Evolutionary conservation across 2,113 vertebrate species (phyloP).

Genomic region (Theristicus caerulescens): DNA sequence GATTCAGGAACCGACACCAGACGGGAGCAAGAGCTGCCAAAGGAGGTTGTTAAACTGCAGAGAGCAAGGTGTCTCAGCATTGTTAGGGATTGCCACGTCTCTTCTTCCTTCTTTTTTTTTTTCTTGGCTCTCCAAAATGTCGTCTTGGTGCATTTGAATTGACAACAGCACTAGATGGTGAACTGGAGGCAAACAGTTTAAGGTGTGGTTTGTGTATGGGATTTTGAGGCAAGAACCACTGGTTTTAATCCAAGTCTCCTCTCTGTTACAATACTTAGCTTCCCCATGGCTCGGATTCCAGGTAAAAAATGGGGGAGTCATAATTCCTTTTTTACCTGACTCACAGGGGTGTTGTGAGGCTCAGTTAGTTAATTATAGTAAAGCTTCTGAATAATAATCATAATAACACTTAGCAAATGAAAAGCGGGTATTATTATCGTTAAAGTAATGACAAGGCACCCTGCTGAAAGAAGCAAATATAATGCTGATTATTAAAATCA

Average conservation of each 20-base stretch:
- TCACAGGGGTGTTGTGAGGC: constrained; percentile 42
- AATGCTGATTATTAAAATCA: constrained; percentile 64
- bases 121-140: neutral
- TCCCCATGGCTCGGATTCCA: neutral
- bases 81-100: neutral
- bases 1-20: neutral
- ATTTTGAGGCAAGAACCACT: neutral
- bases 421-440: constrained; percentile 47
- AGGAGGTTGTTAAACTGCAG: constrained; percentile 27
- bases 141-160: neutral
- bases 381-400: constrained; percentile 64
- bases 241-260: neutral
- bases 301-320: neutral
- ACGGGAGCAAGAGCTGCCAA: neutral
- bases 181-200: neutral
- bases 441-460: constrained; percentile 62
- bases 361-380: constrained; percentile 64
- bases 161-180: neutral
- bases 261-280: neutral
- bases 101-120: neutral
- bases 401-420: constrained; percentile 64
- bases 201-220: neutral
- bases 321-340: constrained; percentile 31
- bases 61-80: neutral
- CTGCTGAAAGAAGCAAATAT: constrained; percentile 57